These are phyloP conservation scores for Pionites leucogaster DNA, from an alignment of 2,113 vertebrate genomes.

Conservation along the genomic window DNA sequence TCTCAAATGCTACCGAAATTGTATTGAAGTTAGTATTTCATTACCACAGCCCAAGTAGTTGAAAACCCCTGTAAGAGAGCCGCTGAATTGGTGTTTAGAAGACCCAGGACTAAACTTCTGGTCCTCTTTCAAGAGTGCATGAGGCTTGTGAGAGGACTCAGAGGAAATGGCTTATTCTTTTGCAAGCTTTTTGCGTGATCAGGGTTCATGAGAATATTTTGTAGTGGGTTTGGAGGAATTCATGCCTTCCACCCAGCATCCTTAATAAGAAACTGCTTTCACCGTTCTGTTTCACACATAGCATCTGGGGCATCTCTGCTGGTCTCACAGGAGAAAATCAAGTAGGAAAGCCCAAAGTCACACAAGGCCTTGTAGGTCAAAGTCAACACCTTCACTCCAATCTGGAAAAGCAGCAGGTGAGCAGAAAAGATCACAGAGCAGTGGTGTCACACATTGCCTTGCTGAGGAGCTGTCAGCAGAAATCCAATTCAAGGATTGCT, in stretches of 20 bases:
- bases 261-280: neutral
- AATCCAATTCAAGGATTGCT: neutral
- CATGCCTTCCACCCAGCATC: neutral
- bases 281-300: neutral
- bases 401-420: slow-evolving; percentile 19
- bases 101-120: neutral
- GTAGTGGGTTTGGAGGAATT: neutral
- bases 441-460: neutral
- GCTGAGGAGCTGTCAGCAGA: slow-evolving; percentile 37
- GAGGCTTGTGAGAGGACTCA: neutral
- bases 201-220: neutral
- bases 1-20: neutral
- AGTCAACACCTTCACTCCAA: neutral
- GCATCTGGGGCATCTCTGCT: neutral
- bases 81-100: neutral
- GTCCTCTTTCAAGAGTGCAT: neutral
- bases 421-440: slow-evolving; percentile 4
- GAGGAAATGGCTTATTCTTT: neutral
- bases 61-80: neutral
- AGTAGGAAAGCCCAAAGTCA: neutral
- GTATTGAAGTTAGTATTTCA: neutral
- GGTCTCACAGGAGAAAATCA: neutral
- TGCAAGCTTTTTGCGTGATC: neutral
- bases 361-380: slow-evolving; percentile 4
- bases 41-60: neutral